These are phyloP conservation scores for Pecten maximus DNA, from an alignment of 2,888 invertebrate species.

Conservation along the genomic window DNA sequence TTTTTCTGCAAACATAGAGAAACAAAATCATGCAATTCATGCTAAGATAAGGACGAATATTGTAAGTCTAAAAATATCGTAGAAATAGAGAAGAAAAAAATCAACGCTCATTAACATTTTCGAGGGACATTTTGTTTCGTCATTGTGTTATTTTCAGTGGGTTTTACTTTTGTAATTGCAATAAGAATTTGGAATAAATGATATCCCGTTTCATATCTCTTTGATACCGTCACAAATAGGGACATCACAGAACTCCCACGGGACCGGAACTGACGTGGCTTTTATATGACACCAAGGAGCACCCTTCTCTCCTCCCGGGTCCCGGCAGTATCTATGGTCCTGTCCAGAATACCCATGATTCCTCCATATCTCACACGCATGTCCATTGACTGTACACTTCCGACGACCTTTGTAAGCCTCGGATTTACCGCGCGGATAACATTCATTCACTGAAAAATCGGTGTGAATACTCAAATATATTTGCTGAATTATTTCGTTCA, in stretches of 20 bases:
- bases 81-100: too few species aligned
- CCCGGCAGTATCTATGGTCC: constrained; percentile 35
- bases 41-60: too few species aligned
- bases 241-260: constrained; percentile 38
- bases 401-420: constrained; percentile 18
- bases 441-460: constrained; percentile 18
- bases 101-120: too few species aligned
- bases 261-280: not conserved
- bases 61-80: too few species aligned
- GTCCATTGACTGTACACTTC: constrained; percentile 36
- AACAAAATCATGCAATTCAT: too few species aligned
- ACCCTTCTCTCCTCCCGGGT: constrained; percentile 37
- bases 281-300: constrained; percentile 37
- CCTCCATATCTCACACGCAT: not conserved
- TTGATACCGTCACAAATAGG: constrained; percentile 38
- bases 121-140: too few species aligned
- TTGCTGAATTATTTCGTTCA: too few species aligned
- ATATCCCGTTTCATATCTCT: too few species aligned
- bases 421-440: not conserved
- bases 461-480: too few species aligned
- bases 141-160: too few species aligned
- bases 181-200: too few species aligned
- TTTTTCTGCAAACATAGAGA: not conserved
- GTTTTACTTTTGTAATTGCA: too few species aligned
- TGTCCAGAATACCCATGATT: not conserved